Base-by-base conservation (phyloP, 2,888 invertebrate genomes). In the Adelphocoris suturalis region DNA sequence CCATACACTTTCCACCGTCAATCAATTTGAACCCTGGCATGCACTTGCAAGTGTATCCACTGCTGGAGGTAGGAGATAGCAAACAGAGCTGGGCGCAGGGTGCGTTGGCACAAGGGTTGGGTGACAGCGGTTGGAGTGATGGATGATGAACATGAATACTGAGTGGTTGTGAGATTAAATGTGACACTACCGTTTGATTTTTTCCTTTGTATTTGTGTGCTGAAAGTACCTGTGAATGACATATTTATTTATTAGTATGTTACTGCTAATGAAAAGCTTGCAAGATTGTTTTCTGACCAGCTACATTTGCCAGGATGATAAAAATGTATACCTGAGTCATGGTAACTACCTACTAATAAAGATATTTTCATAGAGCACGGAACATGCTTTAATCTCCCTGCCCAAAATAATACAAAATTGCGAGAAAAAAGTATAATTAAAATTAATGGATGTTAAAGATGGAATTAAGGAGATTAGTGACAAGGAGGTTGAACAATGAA, bases 141-240 rank as follows among this genome's bases (percentile, higher is more conserved):
- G 98, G 97, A 93, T 99, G 99, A 92, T 98, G 97, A 0, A 99
- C 98, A 92, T 98, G 98, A 91, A 99, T 97, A 12, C 98, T 98
- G 5, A 99, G 94, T 0, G 99, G 99, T 93, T 99, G 98, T 2
- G 98, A 97, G 91, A 99, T 98, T 89, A 98, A 94, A 93, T 99
- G 98, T 0, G 98, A 98, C 0, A 99, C 97, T 0, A 99, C 98
- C 0, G 97, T 97, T 93, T 98, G 98, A 93, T 98, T 98, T 46
- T 95, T 95, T 19, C 99, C 99, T 92, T 96, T 96, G 94, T 97
- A 98, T 94, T 99, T 99, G 93, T 98, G 97, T 0, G 98, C 98
- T 0, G 97, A 98, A 7, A 97, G 93, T 16, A 92, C 92, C 92
- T 92, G 89, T 16, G n/a, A 19, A 55, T n/a, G n/a, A 57, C 23